phyloP scores from a whole-genome alignment of 1,140 invertebrate genomes.

The Eurosta solidaginis region DNA sequence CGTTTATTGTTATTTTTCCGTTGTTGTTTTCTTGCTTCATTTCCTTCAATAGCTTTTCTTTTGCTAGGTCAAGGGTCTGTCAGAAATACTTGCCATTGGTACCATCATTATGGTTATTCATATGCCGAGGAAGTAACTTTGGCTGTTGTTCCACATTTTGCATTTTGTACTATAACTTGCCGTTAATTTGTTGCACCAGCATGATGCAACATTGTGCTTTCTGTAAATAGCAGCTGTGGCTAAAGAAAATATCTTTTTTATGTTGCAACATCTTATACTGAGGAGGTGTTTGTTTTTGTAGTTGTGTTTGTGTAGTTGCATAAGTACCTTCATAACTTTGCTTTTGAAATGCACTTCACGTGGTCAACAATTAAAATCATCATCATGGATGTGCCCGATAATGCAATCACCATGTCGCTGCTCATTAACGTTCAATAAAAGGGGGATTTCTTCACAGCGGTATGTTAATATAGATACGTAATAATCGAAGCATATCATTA shows the following conservation, averaged over 20 bases:
- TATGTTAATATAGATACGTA: too few relatives aligned
- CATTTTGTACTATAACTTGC: too few relatives aligned
- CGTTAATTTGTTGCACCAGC: constrained; percentile 16
- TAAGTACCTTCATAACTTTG: neutral
- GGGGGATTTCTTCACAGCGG: too few relatives aligned
- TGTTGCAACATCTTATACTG: neutral
- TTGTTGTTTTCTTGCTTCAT: neutral
- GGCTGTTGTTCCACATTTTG: constrained; percentile 5
- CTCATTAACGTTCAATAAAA: neutral
- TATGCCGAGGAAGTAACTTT: neutral
- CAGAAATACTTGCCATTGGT: neutral
- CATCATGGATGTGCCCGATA: neutral
- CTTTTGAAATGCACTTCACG: neutral
- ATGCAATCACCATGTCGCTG: neutral
- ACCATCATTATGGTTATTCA: neutral
- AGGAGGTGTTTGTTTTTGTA: neutral
- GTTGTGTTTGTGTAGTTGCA: neutral
- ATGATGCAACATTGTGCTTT: neutral
- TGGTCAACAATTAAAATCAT: neutral
- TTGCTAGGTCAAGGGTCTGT: neutral
- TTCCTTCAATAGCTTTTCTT: neutral
- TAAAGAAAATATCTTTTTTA: too few relatives aligned
- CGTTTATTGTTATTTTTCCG: neutral
- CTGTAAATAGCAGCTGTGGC: neutral
- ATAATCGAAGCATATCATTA: too few relatives aligned